Conservation (phyloP, 2,113 vertebrate genomes). For the Austrofundulus limnaeus region DNA sequence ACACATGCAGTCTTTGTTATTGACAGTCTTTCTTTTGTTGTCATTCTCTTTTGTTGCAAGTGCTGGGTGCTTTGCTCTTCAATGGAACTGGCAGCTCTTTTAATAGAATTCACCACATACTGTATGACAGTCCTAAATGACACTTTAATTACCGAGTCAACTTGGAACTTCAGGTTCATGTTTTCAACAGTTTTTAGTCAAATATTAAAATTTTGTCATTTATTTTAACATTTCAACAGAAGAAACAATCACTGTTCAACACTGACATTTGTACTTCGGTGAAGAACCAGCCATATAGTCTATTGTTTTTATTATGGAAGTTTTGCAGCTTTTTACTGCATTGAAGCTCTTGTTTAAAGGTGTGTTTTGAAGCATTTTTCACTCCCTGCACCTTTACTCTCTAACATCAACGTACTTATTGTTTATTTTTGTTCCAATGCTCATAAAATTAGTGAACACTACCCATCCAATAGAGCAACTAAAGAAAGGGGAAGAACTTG, state of each 20-base stretch:
- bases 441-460: neutral
- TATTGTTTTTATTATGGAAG: constrained; percentile 5
- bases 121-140: constrained; percentile 61
- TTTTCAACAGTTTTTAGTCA: constrained; percentile 13
- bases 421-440: neutral
- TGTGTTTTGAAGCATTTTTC: constrained; percentile 50
- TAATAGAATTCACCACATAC: constrained; percentile 55
- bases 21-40: constrained; percentile 47
- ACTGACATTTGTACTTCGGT: too few species aligned
- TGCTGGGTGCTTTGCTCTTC: constrained; percentile 17
- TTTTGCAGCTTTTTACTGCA: constrained; percentile 48
- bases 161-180: constrained; percentile 32
- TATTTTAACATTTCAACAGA: too few species aligned
- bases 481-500: too few species aligned
- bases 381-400: neutral
- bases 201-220: neutral
- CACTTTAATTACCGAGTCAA: constrained; percentile 54
- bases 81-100: constrained; percentile 58
- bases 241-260: too few species aligned
- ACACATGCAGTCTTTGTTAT: constrained; percentile 34
- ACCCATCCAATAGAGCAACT: neutral
- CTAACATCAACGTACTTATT: neutral
- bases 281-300: too few species aligned
- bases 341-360: constrained; percentile 33
- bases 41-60: constrained; percentile 40